Evolutionary conservation across 2,797 vertebrate species (phyloP), one percentile per base, ranked within the genome.

Genomic region (Hephaestus fuliginosus): DNA sequence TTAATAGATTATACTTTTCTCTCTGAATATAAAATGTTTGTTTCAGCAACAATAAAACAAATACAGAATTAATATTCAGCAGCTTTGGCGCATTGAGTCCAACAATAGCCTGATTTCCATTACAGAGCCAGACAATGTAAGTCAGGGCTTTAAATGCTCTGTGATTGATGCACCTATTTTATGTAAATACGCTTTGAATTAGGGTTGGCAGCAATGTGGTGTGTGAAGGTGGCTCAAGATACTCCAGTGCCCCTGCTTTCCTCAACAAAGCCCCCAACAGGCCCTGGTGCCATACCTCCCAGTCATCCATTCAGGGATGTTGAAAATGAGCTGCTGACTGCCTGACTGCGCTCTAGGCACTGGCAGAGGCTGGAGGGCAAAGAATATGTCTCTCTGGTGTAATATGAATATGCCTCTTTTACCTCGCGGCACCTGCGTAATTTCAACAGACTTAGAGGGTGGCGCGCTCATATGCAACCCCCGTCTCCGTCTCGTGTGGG

Each of bases 21-120:
- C 71, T 78, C 73, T 78, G 86, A 91, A 91, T 84, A 85, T 79
- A 87, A 92, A 89, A 88, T 91, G 86, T 94, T 92, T 94, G 85
- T 91, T 89, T 91, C 90, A 91, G 89, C 86, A 90, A 90, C 86
- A 89, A 88, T 91, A 90, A 84, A 91, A 86, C 87, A 91, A 91
- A 93, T 85, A 84, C 57, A 17, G 68, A 89, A 88, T 93, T 85
- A 92, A 93, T 91, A 90, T 93, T 90, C 81, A 92, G 76, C 71
- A 85, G 70, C 80, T 51, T 52, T 20, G 74, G 80, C 39, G 83
- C 77, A 25, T 56, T 52, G 82, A 80, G 72, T 82, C 80, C 85
- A 85, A 88, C 88, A 81, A 87, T 86, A 79, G 82, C 66, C 81
- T 86, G 77, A 87, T 92, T 93, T 91, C 78, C 80, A 85, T 82